A percentile compares a stretch with the other conserved stretches of the same genome.
Evolutionary conservation across 2,797 vertebrate species (phyloP).

Genomic region (Lithobates sylvaticus): DNA sequence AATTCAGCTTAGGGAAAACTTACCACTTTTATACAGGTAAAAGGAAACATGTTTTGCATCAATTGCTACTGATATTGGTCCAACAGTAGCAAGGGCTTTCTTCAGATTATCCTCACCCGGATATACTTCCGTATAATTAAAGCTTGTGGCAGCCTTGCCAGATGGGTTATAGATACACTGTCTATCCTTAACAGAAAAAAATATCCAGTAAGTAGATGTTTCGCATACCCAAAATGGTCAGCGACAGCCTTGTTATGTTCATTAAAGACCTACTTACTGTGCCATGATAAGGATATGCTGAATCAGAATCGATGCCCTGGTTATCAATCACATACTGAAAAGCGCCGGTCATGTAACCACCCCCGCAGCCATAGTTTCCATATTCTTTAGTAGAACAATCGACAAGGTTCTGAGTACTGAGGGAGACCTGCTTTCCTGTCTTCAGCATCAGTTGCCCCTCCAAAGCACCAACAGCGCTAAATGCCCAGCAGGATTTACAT

Average conservation of each 20-base stretch:
- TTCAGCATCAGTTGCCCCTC: constrained; percentile 80
- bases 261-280: constrained; percentile 66
- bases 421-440: constrained; percentile 75
- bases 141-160: constrained; percentile 83
- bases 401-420: constrained; percentile 85
- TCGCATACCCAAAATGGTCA: not conserved
- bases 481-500: constrained; percentile 87
- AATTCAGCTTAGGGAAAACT: not conserved
- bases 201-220: not conserved
- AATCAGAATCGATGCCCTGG: constrained; percentile 79
- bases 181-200: constrained; percentile 69
- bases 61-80: constrained; percentile 86
- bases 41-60: constrained; percentile 79
- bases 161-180: constrained; percentile 77
- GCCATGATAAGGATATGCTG: constrained; percentile 77
- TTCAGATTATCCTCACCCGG: constrained; percentile 76
- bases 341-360: constrained; percentile 73
- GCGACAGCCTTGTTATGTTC: not conserved
- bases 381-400: constrained; percentile 80
- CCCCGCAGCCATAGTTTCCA: constrained; percentile 80
- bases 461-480: constrained; percentile 81
- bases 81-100: constrained; percentile 78
- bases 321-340: constrained; percentile 83
- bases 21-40: constrained; percentile 82
- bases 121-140: constrained; percentile 73